Percentiles rank a stretch among this genome's conserved stretches.
These are phyloP conservation scores for Cossypha polioptera DNA, from an alignment of 2,797 vertebrate genomes.

Conservation along the genomic window DNA sequence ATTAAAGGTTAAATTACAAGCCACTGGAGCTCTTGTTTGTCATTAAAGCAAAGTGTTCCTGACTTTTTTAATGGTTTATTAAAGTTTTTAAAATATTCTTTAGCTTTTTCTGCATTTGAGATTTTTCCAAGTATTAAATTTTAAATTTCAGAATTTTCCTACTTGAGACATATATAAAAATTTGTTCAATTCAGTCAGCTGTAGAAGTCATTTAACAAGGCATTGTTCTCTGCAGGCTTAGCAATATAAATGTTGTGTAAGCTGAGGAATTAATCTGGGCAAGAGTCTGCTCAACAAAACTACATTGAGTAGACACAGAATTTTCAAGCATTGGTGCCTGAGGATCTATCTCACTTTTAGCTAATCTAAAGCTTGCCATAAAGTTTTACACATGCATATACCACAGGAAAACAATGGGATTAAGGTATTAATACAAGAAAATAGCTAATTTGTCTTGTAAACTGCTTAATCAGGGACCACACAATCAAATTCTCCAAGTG, in stretches of 20 bases:
- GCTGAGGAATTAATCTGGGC: neutral
- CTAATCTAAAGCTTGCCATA: neutral
- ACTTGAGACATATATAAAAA: neutral
- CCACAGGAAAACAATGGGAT: neutral
- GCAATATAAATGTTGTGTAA: neutral
- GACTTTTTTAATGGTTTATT: neutral
- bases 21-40: neutral
- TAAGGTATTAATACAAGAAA: neutral
- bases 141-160: neutral
- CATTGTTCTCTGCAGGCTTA: neutral
- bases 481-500: neutral
- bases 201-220: neutral
- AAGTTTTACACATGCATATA: neutral
- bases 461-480: neutral
- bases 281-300: neutral
- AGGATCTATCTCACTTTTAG: neutral
- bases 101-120: neutral
- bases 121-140: neutral
- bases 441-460: neutral
- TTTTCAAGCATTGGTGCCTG: neutral
- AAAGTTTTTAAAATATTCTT: neutral
- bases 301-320: neutral
- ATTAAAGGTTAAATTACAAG: neutral
- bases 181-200: neutral
- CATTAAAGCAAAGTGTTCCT: neutral